Evolutionary conservation across 2,113 vertebrate species (phyloP).

Genomic region (Alethe diademata): DNA sequence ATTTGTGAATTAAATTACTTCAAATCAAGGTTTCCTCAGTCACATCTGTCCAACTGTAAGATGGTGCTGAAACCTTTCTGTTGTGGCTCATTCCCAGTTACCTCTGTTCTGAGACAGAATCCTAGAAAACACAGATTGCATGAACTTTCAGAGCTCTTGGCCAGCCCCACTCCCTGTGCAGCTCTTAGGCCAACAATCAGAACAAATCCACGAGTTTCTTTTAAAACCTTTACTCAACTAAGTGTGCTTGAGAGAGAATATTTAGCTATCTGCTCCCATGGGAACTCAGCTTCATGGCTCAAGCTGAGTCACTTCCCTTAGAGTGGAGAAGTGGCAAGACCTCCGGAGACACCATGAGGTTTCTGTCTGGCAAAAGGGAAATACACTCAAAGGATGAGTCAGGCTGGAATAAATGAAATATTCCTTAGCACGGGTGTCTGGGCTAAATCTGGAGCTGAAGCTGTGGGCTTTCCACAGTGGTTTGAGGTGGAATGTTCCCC

Average conservation of each 20-base stretch:
- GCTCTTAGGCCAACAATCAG: not conserved
- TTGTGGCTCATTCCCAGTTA: not conserved
- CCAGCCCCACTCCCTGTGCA: not conserved
- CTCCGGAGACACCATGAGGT: not conserved
- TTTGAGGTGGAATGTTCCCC: not conserved
- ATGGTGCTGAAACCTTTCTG: not conserved
- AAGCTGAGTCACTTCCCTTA: not conserved
- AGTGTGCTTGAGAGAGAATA: not conserved
- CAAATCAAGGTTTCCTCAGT: not conserved
- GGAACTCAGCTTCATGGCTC: rapidly evolving
- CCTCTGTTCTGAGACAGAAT: not conserved
- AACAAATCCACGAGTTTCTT: not conserved
- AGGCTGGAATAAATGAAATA: conserved; percentile 8
- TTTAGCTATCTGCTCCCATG: not conserved
- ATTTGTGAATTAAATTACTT: not conserved
- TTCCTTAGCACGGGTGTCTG: not conserved
- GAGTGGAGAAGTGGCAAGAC: not conserved
- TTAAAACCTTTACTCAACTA: not conserved
- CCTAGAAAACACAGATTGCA: not conserved
- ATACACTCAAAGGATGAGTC: not conserved
- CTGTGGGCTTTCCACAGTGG: not conserved
- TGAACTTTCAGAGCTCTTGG: not conserved
- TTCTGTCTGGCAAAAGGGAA: not conserved
- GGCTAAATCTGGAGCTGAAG: not conserved
- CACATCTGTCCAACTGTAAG: not conserved